Base-by-base conservation (phyloP, 2,113 vertebrate species). In the Gambusia affinis region DNA sequence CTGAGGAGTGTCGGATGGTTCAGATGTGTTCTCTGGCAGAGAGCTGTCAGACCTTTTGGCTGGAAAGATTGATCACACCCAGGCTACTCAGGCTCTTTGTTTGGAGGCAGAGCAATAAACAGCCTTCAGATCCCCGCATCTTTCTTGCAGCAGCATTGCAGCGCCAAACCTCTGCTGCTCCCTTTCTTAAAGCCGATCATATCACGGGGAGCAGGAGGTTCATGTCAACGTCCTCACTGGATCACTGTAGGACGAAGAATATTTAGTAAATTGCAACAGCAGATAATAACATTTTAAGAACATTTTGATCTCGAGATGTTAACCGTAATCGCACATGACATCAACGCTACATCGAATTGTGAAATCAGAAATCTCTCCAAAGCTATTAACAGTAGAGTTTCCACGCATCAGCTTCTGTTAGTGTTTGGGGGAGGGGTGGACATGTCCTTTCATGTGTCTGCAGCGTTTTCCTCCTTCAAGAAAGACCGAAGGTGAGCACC, bases 41-140 rank as follows among this genome's bases (percentile, higher is more conserved):
- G 95, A 96, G 97, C 97, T 99, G 98, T 99, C 98, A 99, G 96
- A 95, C 94, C 97, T 96, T 96, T 97, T 96, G 96, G 96, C 94
- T 93, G 96, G 94, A 93, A 97, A 99, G 98, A 99, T 98, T 98
- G 97, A 99, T 99, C 95, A 85, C 94, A 84, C 94, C 72, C 96
- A 96, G 96, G 93, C 95, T 96, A 95, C 95, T 94, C 94, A 93
- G 92, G 95, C 95, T 96, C 97, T 98, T 99, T 99, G 98, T 99
- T 98, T 98, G 95, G 96, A 98, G 96, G 95, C 96, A 93, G 96
- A 95, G 97, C 96, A 97, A 97, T 96, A 98, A 98, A 97, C 96
- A 91, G 90, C 85, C 88, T 74, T 78, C 78, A 85, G 87, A 81
- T 89, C 88, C 84, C 22, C 8, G 19, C 89, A 87, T 81, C 83